Percentiles rank a stretch among this genome's conserved stretches.
phyloP scores from a whole-genome alignment of 2,797 vertebrate genomes.

The Coracias cyanogaster region DNA sequence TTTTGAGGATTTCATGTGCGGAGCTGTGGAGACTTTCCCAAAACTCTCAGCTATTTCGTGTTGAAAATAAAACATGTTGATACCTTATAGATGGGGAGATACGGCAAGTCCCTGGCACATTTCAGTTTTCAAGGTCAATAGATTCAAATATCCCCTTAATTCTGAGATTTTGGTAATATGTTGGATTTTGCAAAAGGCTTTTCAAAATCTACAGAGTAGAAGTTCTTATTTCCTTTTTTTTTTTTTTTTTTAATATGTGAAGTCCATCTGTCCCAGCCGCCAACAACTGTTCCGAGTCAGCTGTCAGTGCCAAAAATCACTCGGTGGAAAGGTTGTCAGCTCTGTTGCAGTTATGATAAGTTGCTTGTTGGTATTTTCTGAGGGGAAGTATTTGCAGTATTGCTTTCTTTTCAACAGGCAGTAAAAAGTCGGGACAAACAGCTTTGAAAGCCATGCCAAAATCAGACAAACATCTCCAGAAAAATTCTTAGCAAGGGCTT shows the following conservation, averaged over 20 bases:
- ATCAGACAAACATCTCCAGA: neutral
- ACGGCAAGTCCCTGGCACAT: neutral
- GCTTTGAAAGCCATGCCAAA: constrained; percentile 17
- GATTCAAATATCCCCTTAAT: neutral
- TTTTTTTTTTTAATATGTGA: neutral
- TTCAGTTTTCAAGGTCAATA: neutral
- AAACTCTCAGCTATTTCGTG: neutral
- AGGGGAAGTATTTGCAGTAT: constrained; percentile 33
- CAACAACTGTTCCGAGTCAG: constrained; percentile 61
- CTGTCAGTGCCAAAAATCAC: constrained; percentile 65
- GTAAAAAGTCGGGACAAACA: neutral
- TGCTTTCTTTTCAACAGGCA: constrained; percentile 28
- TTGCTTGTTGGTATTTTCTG: constrained; percentile 25
- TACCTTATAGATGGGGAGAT: neutral
- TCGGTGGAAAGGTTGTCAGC: constrained; percentile 23
- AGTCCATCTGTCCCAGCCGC: constrained; percentile 63
- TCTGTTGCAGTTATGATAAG: neutral
- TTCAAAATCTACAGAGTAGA: neutral
- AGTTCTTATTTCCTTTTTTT: neutral
- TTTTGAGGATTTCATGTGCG: neutral
- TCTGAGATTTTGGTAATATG: neutral
- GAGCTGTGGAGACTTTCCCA: neutral
- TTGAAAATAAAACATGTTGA: neutral
- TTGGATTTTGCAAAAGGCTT: neutral
- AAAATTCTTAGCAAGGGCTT: constrained; percentile 54